Evolutionary conservation across 2,888 invertebrate species (phyloP).

Genomic region (Iselma pallidipennis): DNA sequence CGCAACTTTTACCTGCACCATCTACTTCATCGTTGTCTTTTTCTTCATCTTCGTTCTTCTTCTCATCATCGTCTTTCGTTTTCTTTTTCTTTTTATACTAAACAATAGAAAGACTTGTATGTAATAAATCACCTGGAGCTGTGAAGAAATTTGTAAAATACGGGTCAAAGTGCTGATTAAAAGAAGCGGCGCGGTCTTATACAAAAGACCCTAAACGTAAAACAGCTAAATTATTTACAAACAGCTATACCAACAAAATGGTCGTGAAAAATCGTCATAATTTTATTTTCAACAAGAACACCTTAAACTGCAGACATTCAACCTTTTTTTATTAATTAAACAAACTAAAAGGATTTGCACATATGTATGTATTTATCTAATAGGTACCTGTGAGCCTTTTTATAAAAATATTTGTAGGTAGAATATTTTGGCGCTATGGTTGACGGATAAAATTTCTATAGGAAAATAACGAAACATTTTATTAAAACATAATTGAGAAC

Average conservation of each 20-base stretch:
- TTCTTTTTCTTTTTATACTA: constrained; percentile 36
- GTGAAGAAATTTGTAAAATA: constrained; percentile 55
- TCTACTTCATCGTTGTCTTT: no score
- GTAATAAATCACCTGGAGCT: constrained; percentile 56
- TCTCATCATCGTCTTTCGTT: not conserved
- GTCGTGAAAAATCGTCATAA: not conserved
- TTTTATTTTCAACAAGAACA: not conserved
- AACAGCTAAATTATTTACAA: constrained; percentile 31
- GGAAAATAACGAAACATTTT: constrained; percentile 26
- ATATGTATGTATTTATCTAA: no score
- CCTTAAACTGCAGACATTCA: no score
- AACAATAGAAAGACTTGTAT: constrained; percentile 53
- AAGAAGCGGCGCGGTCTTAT: constrained; percentile 48
- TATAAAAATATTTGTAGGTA: no score
- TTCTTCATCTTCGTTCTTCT: not conserved
- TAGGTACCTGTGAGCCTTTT: no score
- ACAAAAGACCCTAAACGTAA: constrained; percentile 36
- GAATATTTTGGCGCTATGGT: no score
- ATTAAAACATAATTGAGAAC: constrained; percentile 27
- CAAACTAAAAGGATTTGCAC: no score
- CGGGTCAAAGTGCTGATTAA: constrained; percentile 55
- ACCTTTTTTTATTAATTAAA: no score
- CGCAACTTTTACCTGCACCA: constrained; percentile 49
- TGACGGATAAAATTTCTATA: constrained; percentile 22
- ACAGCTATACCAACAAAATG: constrained; percentile 13